Conservation (phyloP, 1,140 invertebrate species). For the Theocolax elegans region DNA sequence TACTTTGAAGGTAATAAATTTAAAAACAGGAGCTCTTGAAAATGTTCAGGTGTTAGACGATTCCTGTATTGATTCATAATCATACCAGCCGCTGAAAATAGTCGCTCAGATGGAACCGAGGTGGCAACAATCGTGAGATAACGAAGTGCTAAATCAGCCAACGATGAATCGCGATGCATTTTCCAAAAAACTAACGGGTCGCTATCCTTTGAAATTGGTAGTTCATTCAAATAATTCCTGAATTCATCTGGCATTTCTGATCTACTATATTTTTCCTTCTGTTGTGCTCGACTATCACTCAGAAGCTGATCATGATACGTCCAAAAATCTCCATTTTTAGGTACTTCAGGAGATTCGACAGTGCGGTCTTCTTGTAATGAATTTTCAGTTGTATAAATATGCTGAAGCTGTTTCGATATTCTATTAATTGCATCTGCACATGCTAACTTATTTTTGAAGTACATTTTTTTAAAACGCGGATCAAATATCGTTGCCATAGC, state of each 20-base stretch:
- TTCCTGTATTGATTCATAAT: conserved; percentile 13
- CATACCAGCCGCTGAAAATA: conserved; percentile 12
- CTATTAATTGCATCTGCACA: too few species aligned
- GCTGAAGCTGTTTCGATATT: too few species aligned
- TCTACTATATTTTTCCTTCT: too few species aligned
- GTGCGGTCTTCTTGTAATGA: too few species aligned
- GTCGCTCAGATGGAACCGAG: conserved; percentile 31
- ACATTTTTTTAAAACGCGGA: too few species aligned
- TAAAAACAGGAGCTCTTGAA: conserved; percentile 25
- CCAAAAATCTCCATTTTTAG: too few species aligned
- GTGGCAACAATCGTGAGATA: conserved; percentile 26
- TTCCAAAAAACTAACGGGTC: conserved; percentile 22
- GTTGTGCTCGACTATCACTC: too few species aligned
- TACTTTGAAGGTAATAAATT: neutral
- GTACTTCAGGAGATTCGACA: too few species aligned
- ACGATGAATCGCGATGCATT: neutral
- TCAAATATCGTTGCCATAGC: too few species aligned
- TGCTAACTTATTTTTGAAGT: too few species aligned
- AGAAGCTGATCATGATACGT: too few species aligned
- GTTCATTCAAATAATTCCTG: conserved; percentile 30
- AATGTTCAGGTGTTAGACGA: conserved; percentile 14
- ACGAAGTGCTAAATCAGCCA: conserved; percentile 18
- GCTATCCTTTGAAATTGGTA: neutral
- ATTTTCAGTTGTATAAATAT: too few species aligned
- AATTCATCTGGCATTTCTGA: conserved; percentile 31